Evolutionary conservation across 2,888 invertebrate species (phyloP), one percentile per base, ranked within the genome.

Genomic region (Tanytarsus gracilentus): DNA sequence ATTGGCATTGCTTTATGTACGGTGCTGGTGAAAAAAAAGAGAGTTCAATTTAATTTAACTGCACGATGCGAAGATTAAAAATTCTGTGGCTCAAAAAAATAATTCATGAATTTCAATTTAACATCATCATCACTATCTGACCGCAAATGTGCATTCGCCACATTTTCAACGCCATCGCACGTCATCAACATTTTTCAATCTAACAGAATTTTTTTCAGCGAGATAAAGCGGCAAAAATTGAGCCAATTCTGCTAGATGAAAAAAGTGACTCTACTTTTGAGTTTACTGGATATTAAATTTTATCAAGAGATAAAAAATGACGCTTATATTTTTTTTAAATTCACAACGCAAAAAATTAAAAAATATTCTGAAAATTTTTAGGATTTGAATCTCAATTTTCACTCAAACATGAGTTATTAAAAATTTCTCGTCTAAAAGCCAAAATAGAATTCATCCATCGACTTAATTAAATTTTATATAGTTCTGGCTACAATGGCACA

Each of bases 1-100:
- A 78, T 61, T 76, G 77, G 65, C 85, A 85, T 70, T 82, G 84
- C 66, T 82, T 83, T 51, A 85, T 79, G 67, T 84, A 85, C 62
- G 78, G 77, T 26, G 80, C 81, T 81, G 70, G 39, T 75, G 75
- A 62, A 65, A 69, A 61, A 62, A 62, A 40, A 61, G 18, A 40
- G 9, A 40, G 40, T 9, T 44, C 30, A 30, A n/a, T 21, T 21
- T 16, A n/a, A 44, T 11, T 44, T 16, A 14, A 21, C 11, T 14
- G 6, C 44, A 21, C 11, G 21, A 44, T 21, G 16, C 18, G 7
- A 44, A 21, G 18, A 40, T 16, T n/a, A 23, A 5, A 23, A 21
- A 49, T 49, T 49, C 27, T 49, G 49, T 25, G 49, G 49, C 49
- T 52, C 52, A 52, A 8, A 18, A 21, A 30, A 52, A 30, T 52